Conservation (phyloP, 2,113 vertebrate species). For the Campylomormyrus numenius region DNA sequence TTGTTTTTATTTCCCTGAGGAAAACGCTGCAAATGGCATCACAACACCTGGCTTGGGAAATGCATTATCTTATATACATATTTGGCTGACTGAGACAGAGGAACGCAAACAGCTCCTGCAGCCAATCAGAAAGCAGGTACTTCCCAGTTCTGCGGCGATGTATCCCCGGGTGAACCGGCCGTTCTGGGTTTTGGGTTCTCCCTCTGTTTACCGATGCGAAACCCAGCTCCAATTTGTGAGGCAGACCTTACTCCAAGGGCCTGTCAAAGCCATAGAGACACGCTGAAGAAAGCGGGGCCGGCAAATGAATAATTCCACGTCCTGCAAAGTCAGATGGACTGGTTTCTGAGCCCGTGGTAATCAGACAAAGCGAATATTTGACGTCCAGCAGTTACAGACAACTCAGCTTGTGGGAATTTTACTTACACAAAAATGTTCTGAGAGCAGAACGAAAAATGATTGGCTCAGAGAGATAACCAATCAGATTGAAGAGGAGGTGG, state of each 20-base stretch:
- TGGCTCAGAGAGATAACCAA: not conserved
- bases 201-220: not conserved
- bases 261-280: slow-evolving; percentile 3
- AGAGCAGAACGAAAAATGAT: not conserved
- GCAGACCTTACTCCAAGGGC: slow-evolving; percentile 14
- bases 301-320: slow-evolving; percentile 13
- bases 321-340: not conserved
- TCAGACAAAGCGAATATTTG: not conserved
- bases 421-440: not conserved
- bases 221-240: slow-evolving; percentile 7
- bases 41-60: not conserved
- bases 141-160: not conserved
- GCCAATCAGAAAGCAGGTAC: not conserved
- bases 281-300: not conserved
- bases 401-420: not conserved
- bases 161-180: not conserved
- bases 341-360: not conserved
- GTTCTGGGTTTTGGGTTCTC: not conserved
- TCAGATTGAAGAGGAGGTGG: not conserved
- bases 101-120: not conserved
- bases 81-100: not conserved
- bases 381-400: not conserved
- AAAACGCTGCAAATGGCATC: not conserved
- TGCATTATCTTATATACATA: not conserved
- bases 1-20: not conserved